Percentiles rank a stretch among this genome's conserved stretches.
phyloP scores from a whole-genome alignment of 2,113 vertebrate genomes.

The Pterocles gutturalis region DNA sequence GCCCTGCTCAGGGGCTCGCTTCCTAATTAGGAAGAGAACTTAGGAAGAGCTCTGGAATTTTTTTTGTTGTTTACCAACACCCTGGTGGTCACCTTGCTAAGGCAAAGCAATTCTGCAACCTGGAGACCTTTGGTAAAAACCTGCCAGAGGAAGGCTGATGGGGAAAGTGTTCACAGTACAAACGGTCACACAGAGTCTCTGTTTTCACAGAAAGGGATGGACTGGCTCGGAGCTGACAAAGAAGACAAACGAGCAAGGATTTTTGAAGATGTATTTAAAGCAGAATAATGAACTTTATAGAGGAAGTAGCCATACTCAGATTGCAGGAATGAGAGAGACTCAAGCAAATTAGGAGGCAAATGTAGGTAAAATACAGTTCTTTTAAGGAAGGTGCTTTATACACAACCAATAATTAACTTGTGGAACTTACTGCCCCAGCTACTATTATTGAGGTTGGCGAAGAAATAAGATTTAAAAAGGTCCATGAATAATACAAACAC shows the following conservation, averaged over 20 bases:
- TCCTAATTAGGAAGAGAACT: constrained; percentile 49
- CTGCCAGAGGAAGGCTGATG: not conserved
- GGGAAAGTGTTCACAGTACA: not conserved
- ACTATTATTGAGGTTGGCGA: constrained; percentile 33
- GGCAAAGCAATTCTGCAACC: not conserved
- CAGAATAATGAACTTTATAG: not conserved
- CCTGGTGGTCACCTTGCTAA: not conserved
- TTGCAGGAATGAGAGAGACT: not conserved
- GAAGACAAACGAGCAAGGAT: not conserved
- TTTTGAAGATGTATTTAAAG: not conserved
- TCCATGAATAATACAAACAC: constrained; percentile 62
- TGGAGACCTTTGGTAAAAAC: not conserved
- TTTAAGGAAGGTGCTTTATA: not conserved
- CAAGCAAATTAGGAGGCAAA: constrained; percentile 37
- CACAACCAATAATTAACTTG: constrained; percentile 43
- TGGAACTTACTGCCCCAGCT: constrained; percentile 16
- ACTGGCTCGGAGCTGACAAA: not conserved
- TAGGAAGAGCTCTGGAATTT: not conserved
- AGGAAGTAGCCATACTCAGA: not conserved
- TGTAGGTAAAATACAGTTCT: constrained; percentile 4
- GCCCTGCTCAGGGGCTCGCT: not conserved
- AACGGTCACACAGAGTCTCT: not conserved
- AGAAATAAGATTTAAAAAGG: constrained; percentile 41
- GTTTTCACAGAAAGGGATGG: not conserved
- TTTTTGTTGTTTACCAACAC: not conserved